Percentiles rank a stretch among this genome's conserved stretches.
phyloP scores from a whole-genome alignment of 2,888 invertebrate species.

The Phengaris arion region DNA sequence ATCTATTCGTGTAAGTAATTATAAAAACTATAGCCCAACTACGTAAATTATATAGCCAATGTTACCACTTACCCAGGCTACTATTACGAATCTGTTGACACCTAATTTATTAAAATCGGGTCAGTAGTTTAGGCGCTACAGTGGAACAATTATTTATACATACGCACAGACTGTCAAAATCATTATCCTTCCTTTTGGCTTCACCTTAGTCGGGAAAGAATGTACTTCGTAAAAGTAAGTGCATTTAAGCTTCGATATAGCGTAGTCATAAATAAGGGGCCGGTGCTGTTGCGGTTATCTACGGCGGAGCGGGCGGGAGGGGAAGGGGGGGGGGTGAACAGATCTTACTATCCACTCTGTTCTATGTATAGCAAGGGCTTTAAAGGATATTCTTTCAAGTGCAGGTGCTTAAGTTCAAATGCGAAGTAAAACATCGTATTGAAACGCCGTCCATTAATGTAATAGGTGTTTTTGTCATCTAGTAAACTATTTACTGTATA shows the following conservation, averaged over 20 bases:
- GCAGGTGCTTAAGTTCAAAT: constrained; percentile 3
- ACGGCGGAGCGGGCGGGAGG: not conserved
- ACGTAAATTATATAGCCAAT: no score
- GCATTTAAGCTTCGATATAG: constrained; percentile 25
- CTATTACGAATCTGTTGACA: no score
- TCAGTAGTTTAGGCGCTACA: no score
- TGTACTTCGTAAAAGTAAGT: not conserved
- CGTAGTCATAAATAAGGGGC: constrained; percentile 27
- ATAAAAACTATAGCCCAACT: no score
- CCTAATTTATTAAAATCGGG: no score
- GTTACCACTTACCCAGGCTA: no score
- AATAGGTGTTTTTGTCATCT: not conserved
- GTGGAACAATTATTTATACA: no score
- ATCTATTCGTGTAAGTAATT: no score
- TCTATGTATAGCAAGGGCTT: constrained; percentile 1
- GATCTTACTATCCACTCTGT: constrained; percentile 7
- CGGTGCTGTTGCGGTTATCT: constrained; percentile 27
- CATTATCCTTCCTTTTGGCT: no score
- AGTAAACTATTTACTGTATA: not conserved
- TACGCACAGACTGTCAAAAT: no score
- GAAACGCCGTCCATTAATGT: not conserved
- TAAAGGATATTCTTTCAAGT: constrained; percentile 9
- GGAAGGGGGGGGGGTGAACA: not conserved
- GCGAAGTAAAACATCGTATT: not conserved
- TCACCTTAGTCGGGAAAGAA: no score